Conservation (phyloP, 2,888 invertebrate species). For the Augiades crinisus region DNA sequence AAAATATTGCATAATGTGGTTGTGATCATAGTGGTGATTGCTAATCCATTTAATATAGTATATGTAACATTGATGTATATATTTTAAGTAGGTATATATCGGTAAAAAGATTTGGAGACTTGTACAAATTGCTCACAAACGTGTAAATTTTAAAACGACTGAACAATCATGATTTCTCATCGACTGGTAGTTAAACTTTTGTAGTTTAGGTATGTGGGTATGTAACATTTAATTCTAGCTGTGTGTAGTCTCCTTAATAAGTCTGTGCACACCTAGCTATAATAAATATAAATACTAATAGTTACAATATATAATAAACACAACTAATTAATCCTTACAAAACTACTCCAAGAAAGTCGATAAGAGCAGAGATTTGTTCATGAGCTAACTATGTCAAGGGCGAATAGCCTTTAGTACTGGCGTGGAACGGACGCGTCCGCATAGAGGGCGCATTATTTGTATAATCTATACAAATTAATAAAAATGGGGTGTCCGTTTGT, state of each 20-base stretch:
- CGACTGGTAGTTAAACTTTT: constrained; percentile 66
- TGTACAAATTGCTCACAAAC: constrained; percentile 78
- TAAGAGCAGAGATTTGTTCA: constrained; percentile 8
- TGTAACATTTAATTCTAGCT: constrained; percentile 33
- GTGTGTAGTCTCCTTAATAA: constrained; percentile 23
- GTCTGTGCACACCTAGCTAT: neutral
- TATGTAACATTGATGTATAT: constrained; percentile 56
- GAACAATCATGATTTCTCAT: constrained; percentile 71
- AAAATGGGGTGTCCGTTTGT: too few relatives aligned
- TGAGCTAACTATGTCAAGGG: constrained; percentile 6
- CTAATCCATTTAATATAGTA: constrained; percentile 68
- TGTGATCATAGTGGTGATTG: constrained; percentile 77
- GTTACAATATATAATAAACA: neutral
- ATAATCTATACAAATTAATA: neutral
- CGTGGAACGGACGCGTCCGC: neutral
- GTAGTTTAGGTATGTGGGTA: constrained; percentile 33
- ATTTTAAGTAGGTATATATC: constrained; percentile 61
- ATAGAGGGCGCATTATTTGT: neutral
- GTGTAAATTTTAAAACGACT: constrained; percentile 76
- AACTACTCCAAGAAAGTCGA: constrained; percentile 2
- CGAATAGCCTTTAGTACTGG: constrained; percentile 6
- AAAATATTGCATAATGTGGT: constrained; percentile 73
- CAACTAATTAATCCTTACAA: neutral
- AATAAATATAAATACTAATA: neutral
- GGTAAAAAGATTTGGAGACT: constrained; percentile 72